These are phyloP conservation scores for Amniataba percoides DNA, from an alignment of 2,797 vertebrate species.

Conservation along the genomic window DNA sequence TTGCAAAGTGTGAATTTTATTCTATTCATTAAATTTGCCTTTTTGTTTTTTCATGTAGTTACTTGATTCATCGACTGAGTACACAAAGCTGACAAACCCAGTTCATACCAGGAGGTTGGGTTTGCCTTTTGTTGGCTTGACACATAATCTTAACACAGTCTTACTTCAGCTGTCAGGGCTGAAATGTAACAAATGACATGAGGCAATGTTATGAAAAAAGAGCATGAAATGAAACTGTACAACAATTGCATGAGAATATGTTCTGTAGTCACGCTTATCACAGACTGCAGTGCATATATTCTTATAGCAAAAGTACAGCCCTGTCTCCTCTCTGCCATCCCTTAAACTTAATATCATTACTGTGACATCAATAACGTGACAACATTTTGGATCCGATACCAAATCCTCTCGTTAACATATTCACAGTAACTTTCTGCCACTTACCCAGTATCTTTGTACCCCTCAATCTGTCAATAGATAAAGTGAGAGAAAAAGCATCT, in stretches of 20 bases:
- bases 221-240: constrained; percentile 33
- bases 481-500: constrained; percentile 85
- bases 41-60: constrained; percentile 12
- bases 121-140: constrained; percentile 56
- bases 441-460: constrained; percentile 84
- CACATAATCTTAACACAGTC: constrained; percentile 43
- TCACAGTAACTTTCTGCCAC: constrained; percentile 86
- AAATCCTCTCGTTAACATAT: constrained; percentile 85
- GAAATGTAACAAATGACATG: constrained; percentile 36
- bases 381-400: constrained; percentile 75
- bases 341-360: constrained; percentile 65
- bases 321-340: constrained; percentile 53
- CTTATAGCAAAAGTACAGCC: constrained; percentile 36
- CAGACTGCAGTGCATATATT: constrained; percentile 11
- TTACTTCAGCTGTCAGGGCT: constrained; percentile 47
- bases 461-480: constrained; percentile 87
- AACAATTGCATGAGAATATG: constrained; percentile 17
- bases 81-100: constrained; percentile 41
- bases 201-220: constrained; percentile 22
- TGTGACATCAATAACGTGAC: constrained; percentile 76
- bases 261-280: constrained; percentile 25
- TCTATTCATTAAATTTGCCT: constrained; percentile 31
- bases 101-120: constrained; percentile 36
- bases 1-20: constrained; percentile 18
- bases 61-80: constrained; percentile 3